Conservation (phyloP, 2,797 vertebrate genomes). For the Chaetodon trifasciatus region DNA sequence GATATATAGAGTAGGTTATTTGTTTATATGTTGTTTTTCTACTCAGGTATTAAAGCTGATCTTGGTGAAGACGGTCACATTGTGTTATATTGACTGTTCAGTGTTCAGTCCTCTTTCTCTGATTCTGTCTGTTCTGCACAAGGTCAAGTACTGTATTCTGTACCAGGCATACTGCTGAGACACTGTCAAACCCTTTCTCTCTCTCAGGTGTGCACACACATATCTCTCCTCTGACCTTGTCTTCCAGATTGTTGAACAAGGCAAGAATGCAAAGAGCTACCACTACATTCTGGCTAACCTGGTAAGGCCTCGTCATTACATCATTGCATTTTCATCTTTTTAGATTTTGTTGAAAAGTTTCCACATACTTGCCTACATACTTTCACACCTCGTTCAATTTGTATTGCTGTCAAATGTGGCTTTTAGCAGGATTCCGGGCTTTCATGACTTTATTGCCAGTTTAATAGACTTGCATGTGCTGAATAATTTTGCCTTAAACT, state of each 20-base stretch:
- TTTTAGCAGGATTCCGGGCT: conserved; percentile 32
- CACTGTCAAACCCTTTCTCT: conserved; percentile 30
- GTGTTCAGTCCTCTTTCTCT: conserved; percentile 9
- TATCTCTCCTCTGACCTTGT: conserved; percentile 58
- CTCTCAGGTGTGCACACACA: conserved; percentile 21
- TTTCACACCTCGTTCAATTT: conserved; percentile 17
- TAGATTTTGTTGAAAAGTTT: neutral
- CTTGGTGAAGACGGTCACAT: neutral
- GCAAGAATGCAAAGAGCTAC: conserved; percentile 97
- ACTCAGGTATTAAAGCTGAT: neutral
- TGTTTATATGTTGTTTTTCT: conserved; percentile 6
- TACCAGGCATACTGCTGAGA: conserved; percentile 38
- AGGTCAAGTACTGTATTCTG: conserved; percentile 58
- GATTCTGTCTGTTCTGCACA: conserved; percentile 49
- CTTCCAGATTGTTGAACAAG: conserved; percentile 94
- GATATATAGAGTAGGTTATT: neutral
- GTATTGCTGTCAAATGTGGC: conserved; percentile 16
- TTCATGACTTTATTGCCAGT: conserved; percentile 45
- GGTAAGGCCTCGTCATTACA: conserved; percentile 86
- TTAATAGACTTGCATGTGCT: conserved; percentile 47
- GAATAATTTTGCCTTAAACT: conserved; percentile 48
- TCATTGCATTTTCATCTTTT: neutral
- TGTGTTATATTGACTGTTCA: neutral
- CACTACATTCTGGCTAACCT: conserved; percentile 99
- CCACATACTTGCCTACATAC: neutral